Evolutionary conservation across 2,797 vertebrate species (phyloP).

Genomic region (Mormyrus proboscirostris): DNA sequence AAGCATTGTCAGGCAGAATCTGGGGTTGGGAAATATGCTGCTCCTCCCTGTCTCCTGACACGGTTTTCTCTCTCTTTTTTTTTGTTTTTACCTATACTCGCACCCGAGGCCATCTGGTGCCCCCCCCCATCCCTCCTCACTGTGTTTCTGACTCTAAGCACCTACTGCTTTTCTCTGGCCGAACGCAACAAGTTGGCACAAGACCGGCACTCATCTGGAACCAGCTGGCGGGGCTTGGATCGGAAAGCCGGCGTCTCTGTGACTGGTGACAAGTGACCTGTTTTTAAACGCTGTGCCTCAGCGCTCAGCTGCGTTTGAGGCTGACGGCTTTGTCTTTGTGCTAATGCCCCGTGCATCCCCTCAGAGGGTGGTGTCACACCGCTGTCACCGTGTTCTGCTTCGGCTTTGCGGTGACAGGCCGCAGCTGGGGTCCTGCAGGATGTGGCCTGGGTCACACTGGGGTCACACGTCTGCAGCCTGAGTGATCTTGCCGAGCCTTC

Average conservation of each 20-base stretch:
- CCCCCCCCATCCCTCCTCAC: background rate
- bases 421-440: background rate
- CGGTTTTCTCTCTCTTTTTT: background rate
- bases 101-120: background rate
- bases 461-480: background rate
- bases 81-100: background rate
- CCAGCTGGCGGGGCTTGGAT: background rate
- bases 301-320: background rate
- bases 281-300: background rate
- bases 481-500: background rate
- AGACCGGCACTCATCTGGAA: background rate
- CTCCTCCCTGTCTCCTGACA: background rate
- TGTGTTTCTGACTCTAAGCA: background rate
- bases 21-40: no score
- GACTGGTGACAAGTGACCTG: background rate
- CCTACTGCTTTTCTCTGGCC: background rate
- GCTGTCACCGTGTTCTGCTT: background rate
- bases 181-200: background rate
- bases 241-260: background rate
- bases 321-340: background rate
- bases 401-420: background rate
- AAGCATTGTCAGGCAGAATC: background rate
- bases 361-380: background rate
- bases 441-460: slow-evolving; percentile 26
- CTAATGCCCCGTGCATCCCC: background rate